Conservation (phyloP, 2,113 vertebrate genomes). For the Macrotis lagotis region DNA sequence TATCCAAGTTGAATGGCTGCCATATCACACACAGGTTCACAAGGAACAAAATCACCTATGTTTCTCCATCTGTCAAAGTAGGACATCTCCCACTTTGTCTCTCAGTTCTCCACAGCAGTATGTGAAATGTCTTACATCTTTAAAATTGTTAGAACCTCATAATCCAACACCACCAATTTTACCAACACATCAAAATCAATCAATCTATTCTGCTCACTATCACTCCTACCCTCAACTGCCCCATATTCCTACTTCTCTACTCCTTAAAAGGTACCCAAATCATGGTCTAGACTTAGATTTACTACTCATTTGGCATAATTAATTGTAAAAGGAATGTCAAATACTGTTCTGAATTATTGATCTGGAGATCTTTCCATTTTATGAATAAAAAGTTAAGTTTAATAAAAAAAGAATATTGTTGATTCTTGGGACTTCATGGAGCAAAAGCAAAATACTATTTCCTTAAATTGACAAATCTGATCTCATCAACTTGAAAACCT, state of each 20-base stretch:
- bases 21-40: too few species aligned
- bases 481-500: constrained; percentile 49
- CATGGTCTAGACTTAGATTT: constrained; percentile 9
- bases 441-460: constrained; percentile 45
- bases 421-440: constrained; percentile 17
- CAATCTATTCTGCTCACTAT: background rate
- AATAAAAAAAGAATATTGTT: constrained; percentile 47
- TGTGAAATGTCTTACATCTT: background rate
- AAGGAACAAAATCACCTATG: background rate
- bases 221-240: background rate
- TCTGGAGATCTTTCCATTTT: constrained; percentile 57
- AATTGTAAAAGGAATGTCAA: constrained; percentile 41
- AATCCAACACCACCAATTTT: constrained; percentile 28
- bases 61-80: background rate
- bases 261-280: background rate
- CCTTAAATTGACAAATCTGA: constrained; percentile 54
- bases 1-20: background rate
- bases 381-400: constrained; percentile 61
- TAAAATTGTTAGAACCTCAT: constrained; percentile 40
- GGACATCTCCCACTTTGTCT: background rate
- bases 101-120: background rate
- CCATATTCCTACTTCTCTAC: background rate
- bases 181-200: background rate
- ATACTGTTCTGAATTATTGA: constrained; percentile 48
- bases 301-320: background rate